Base-by-base conservation (phyloP, 2,888 invertebrate genomes). In the Pseudococcus longispinus region DNA sequence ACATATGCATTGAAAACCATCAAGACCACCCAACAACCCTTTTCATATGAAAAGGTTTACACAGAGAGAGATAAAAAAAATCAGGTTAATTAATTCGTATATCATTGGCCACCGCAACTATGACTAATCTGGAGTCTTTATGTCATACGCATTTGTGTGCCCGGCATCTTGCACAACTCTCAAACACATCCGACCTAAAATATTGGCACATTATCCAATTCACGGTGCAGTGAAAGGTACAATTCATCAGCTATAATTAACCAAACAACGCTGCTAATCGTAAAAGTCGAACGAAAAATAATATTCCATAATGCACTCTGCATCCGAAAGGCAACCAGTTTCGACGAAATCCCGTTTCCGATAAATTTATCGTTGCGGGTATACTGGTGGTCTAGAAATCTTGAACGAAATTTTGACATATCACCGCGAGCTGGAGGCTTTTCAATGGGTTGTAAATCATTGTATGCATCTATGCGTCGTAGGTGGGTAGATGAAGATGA, bases 221-320 rank as follows among this genome's bases (percentile, higher is more conserved):
- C 77, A 80, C 74, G 74, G n/a, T 60, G 32, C 77, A 42, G 77
- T 80, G 77, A 80, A 80, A 80, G 77, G 77, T 42, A 80, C 77
- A 42, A 80, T 80, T 80, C 77, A 80, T 80, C 77, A 42, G 29
- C 23, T 13, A 80, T 80, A 80, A 80, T 80, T 80, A 80, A 80
- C 77, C 42, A 29, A 80, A 70, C 29, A 70, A 70, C 70, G 29
- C 29, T 70, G 11, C 65, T 65, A 65, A 65, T 65, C 70, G 70
- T 70, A 70, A 70, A 70, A 70, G 60, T 60, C 60, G 60, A 60
- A 60, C 60, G 23, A 20, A 60, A 60, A 60, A 60, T 60, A 60
- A 60, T 23, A 60, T 20, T 11, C 23, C 60, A 60, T 60, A 60
- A 60, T 60, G 60, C 60, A 60, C 23, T 60, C 60, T 23, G 60